Conservation (phyloP, 1,140 invertebrate genomes). For the Spodoptera litura region DNA sequence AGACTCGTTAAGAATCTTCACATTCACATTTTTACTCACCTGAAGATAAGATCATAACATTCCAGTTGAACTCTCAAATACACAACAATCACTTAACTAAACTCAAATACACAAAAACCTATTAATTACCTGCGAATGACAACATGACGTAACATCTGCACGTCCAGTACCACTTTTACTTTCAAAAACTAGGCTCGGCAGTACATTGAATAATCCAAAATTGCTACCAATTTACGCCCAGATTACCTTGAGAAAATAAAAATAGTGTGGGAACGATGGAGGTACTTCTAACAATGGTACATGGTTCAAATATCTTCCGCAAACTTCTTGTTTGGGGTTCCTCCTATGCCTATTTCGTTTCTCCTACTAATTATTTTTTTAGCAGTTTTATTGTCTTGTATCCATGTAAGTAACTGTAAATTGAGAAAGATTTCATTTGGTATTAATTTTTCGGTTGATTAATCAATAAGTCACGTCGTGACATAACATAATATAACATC, state of each 20-base stretch:
- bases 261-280: constrained; percentile 21
- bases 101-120: neutral
- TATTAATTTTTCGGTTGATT: too few relatives aligned
- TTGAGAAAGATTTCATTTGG: too few relatives aligned
- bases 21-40: too few relatives aligned
- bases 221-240: constrained; percentile 1
- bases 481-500: too few relatives aligned
- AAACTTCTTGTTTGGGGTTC: neutral
- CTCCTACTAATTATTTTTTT: neutral
- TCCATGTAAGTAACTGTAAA: too few relatives aligned
- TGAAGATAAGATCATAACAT: too few relatives aligned
- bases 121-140: constrained; percentile 10
- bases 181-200: constrained; percentile 52
- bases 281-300: constrained; percentile 1
- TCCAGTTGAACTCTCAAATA: too few relatives aligned
- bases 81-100: neutral
- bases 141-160: constrained; percentile 7
- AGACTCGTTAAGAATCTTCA: too few relatives aligned
- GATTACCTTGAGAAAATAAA: constrained; percentile 41
- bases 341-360: neutral
- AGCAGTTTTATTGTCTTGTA: too few relatives aligned
- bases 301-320: constrained; percentile 33
- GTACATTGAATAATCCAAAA: constrained; percentile 56
- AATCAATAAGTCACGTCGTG: too few relatives aligned
- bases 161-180: constrained; percentile 61